Conservation (phyloP, 1,140 invertebrate species). For the Drosophila simulans region DNA sequence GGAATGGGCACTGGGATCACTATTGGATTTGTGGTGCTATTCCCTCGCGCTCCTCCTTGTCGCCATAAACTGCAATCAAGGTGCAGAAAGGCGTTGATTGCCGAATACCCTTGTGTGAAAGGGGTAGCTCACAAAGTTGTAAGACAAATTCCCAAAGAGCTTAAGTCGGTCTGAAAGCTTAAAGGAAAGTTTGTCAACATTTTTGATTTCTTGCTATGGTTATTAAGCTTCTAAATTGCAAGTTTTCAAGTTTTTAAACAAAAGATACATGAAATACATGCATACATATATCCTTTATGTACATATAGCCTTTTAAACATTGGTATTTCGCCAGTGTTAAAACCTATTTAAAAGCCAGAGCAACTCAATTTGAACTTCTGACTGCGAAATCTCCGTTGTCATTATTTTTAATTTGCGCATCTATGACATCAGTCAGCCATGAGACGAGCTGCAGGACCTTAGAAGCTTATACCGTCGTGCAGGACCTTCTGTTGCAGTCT, state of each 20-base stretch:
- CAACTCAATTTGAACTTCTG: not conserved
- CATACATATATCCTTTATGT: too few species aligned
- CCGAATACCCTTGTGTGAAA: slow-evolving; percentile 5
- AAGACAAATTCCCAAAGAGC: not conserved
- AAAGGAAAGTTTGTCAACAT: too few species aligned
- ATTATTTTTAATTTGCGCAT: slow-evolving; percentile 78
- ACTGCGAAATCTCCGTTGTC: slow-evolving; percentile 37
- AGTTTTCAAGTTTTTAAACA: too few species aligned
- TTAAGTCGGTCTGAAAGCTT: not conserved
- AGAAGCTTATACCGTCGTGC: not conserved
- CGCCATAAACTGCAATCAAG: slow-evolving; percentile 44
- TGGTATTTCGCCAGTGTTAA: not conserved
- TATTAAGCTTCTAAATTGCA: too few species aligned
- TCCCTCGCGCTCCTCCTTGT: not conserved
- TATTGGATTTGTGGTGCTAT: slow-evolving; percentile 9
- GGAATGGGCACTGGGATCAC: slow-evolving; percentile 5
- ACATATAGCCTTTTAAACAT: too few species aligned
- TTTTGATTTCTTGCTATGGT: not conserved
- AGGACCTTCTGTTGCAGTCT: slow-evolving; percentile 11
- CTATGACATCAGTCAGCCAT: slow-evolving; percentile 55
- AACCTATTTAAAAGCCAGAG: not conserved
- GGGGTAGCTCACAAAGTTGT: not conserved
- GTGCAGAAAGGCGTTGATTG: slow-evolving; percentile 14
- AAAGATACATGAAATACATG: too few species aligned
- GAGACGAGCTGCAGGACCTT: slow-evolving; percentile 5